Evolutionary conservation across 2,113 vertebrate species (phyloP), one percentile per base, ranked within the genome.

Genomic region (Sarotherodon lohbergeri): DNA sequence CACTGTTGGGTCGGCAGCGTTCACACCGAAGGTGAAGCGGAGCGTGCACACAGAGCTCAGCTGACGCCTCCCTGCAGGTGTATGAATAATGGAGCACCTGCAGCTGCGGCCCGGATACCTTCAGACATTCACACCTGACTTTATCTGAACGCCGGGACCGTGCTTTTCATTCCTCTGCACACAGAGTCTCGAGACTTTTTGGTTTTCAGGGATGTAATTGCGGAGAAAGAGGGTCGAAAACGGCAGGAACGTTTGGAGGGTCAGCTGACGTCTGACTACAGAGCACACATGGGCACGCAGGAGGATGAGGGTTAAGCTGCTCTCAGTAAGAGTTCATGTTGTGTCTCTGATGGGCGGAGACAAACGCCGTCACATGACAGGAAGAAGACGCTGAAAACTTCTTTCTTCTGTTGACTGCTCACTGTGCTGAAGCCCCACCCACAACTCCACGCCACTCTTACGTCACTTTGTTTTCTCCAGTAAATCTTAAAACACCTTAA

Each of bases 71-170:
- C 41, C 81, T 22, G 85, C 78, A 81, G 88, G 54, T 57, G 82
- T 1, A 90, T 94, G 87, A 93, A 94, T 93, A 91, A 93, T 93
- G 85, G 83, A 92, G 32, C 83, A 66, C 12, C 46, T 86, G 87
- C 85, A 82, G 84, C 46, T 71, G 83, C 27, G 76, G 68, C 19
- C 16, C 59, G 12, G 43, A 11, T 50, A 80, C 32, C 78, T 10
- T 39, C 78, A 76, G 4, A 76, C 43, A 48, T 48, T 48, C 24
- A 76, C 14, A 46, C 13, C n/a, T 24, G 36, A 71, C 39, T 73
- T 43, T 27, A 39, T 46, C 41, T 43, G 63, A 43, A 29, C 8
- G 22, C 22, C 9, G 1, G 14, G 24, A 48, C 14, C 0, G 3
- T 29, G 71, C 41, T 76, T 48, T 32, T 50, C 43, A 19, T 19